These are phyloP conservation scores for Heteropelma amictum DNA, from an alignment of 2,888 invertebrate genomes.

Conservation along the genomic window DNA sequence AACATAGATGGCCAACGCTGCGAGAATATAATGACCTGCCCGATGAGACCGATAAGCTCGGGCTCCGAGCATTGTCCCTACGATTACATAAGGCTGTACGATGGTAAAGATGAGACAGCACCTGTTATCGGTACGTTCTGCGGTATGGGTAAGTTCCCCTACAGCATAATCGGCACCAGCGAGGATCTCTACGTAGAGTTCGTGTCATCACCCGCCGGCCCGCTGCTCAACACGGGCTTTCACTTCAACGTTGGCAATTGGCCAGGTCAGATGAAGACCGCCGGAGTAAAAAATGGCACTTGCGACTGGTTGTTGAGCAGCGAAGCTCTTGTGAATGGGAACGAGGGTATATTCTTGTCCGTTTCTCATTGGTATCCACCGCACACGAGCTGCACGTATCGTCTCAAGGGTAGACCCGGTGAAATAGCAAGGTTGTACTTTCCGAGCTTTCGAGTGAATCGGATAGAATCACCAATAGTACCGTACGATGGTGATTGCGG, in stretches of 20 bases:
- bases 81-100: slow-evolving; percentile 93
- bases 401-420: slow-evolving; percentile 91
- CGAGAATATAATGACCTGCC: slow-evolving; percentile 96
- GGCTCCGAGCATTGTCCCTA: slow-evolving; percentile 93
- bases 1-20: slow-evolving; percentile 96
- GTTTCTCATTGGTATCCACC: slow-evolving; percentile 97
- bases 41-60: slow-evolving; percentile 93
- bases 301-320: slow-evolving; percentile 94
- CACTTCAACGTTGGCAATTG: slow-evolving; percentile 97
- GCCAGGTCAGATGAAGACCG: slow-evolving; percentile 95
- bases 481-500: slow-evolving; percentile 94
- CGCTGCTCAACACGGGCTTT: slow-evolving; percentile 93
- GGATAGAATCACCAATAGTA: slow-evolving; percentile 92
- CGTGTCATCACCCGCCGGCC: slow-evolving; percentile 93
- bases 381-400: slow-evolving; percentile 93
- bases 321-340: slow-evolving; percentile 87
- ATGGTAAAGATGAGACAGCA: slow-evolving; percentile 92
- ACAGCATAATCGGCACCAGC: slow-evolving; percentile 95
- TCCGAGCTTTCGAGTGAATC: slow-evolving; percentile 93
- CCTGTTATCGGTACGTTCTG: slow-evolving; percentile 94
- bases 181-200: slow-evolving; percentile 93
- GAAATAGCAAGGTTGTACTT: slow-evolving; percentile 94
- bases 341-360: slow-evolving; percentile 93
- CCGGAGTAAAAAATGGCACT: slow-evolving; percentile 90
- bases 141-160: slow-evolving; percentile 93